These are phyloP conservation scores for Chrysolina americana DNA, from an alignment of 2,888 invertebrate genomes.

Conservation along the genomic window DNA sequence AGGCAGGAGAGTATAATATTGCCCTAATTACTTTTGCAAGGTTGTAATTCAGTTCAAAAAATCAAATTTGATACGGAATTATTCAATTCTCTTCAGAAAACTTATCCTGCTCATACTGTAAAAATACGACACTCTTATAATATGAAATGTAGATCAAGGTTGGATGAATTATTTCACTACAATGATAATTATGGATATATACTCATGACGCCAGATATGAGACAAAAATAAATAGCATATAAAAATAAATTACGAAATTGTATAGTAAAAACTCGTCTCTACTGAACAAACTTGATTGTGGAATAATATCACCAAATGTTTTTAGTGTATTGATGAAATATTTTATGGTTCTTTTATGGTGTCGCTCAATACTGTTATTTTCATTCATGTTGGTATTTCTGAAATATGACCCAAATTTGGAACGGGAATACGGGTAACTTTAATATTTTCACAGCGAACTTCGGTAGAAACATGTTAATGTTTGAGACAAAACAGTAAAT, in stretches of 20 bases:
- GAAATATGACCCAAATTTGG: background rate
- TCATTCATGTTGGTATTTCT: background rate
- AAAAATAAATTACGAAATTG: constrained; percentile 15
- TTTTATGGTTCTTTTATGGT: background rate
- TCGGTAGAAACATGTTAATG: background rate
- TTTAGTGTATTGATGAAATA: background rate
- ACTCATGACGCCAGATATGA: constrained; percentile 20
- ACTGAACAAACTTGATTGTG: background rate
- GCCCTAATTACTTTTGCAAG: no score
- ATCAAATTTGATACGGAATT: no score
- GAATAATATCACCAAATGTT: constrained; percentile 1
- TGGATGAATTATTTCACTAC: constrained; percentile 34
- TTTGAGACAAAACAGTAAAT: no score
- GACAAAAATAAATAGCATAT: constrained; percentile 19
- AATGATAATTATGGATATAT: constrained; percentile 35
- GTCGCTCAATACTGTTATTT: background rate
- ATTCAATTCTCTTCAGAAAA: background rate
- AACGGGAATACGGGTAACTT: no score
- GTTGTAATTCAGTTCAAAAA: no score
- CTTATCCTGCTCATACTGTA: background rate
- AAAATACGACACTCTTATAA: constrained; percentile 7
- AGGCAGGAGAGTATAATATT: no score
- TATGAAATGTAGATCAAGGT: constrained; percentile 43
- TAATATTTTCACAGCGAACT: no score
- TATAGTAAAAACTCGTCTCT: constrained; percentile 5